phyloP scores from a whole-genome alignment of 2,888 invertebrate genomes.

The Apamea sordens region DNA sequence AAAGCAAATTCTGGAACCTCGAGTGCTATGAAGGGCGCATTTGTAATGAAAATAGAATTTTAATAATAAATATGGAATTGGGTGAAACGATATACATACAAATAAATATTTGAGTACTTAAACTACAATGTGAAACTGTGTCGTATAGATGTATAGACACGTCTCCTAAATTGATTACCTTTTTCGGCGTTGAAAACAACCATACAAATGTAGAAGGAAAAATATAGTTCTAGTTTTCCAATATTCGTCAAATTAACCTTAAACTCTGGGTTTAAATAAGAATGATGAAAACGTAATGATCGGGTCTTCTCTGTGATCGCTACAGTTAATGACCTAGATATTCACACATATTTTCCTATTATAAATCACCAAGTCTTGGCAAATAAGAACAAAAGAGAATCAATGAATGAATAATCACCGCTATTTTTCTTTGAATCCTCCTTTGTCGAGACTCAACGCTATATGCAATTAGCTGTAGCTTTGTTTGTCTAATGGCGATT shows the following conservation, averaged over 20 bases:
- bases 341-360: not conserved
- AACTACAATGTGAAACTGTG: not conserved
- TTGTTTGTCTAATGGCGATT: conserved; percentile 20
- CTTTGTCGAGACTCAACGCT: conserved; percentile 4
- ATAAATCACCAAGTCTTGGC: not conserved
- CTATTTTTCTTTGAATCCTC: not conserved
- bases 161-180: not conserved
- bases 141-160: not conserved
- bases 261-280: not conserved
- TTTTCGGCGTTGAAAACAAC: not conserved
- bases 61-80: conserved; percentile 34
- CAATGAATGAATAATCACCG: not conserved
- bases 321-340: not conserved
- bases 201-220: not conserved
- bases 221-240: not conserved
- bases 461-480: not conserved
- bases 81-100: too few species aligned
- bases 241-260: not conserved
- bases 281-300: not conserved
- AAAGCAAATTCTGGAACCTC: conserved; percentile 33
- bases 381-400: not conserved
- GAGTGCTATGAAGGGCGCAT: conserved; percentile 28
- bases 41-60: conserved; percentile 33
- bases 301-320: not conserved
- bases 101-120: not conserved